Percentiles rank a stretch among this genome's conserved stretches.
Conservation (phyloP, 2,888 invertebrate genomes). For the Sylvicola fuscatus region DNA sequence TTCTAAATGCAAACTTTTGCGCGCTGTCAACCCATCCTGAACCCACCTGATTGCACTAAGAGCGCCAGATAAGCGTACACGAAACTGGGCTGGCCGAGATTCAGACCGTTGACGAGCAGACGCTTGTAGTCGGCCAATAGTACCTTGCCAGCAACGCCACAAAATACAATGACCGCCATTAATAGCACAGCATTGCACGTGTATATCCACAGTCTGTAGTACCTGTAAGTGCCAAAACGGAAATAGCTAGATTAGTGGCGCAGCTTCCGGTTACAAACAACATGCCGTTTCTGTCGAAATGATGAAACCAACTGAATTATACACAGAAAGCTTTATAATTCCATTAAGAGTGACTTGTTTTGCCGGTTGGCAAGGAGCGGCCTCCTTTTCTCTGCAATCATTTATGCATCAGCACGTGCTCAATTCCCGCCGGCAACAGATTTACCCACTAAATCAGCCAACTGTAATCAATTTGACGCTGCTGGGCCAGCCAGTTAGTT, state of each 20-base stretch:
- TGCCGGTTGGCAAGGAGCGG: no score
- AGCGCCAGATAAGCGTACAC: slow-evolving; percentile 69
- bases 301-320: no score
- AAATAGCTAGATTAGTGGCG: not conserved
- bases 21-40: not conserved
- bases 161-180: slow-evolving; percentile 61
- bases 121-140: slow-evolving; percentile 48
- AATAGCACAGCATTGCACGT: slow-evolving; percentile 76
- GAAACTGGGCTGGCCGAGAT: slow-evolving; percentile 60
- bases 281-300: not conserved
- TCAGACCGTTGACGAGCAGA: slow-evolving; percentile 49
- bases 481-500: no score
- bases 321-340: no score
- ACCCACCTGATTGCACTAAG: slow-evolving; percentile 37
- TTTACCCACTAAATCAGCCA: no score
- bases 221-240: slow-evolving; percentile 23
- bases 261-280: not conserved
- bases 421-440: no score
- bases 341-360: no score
- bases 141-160: slow-evolving; percentile 51
- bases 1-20: not conserved
- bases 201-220: slow-evolving; percentile 83
- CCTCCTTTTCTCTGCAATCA: no score
- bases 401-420: no score
- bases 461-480: no score